Evolutionary conservation across 2,113 vertebrate species (phyloP), one percentile per base, ranked within the genome.

Genomic region (Rhabdomys dilectus): DNA sequence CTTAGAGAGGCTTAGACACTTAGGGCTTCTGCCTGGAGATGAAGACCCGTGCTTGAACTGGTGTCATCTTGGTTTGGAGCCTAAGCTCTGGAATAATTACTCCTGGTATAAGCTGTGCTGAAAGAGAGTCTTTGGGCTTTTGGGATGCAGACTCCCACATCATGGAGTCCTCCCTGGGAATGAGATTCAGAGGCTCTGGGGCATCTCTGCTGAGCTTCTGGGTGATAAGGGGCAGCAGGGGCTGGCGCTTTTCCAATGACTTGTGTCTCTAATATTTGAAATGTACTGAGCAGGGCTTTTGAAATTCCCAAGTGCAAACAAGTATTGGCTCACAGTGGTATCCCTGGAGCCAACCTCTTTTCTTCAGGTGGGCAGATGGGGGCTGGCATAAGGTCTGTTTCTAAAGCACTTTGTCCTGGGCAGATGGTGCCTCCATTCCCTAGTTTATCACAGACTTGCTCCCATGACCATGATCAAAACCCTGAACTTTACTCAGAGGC

Each of bases 331-430:
- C 53, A 34, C 2, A 7, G 13, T 3, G 24, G 39, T 11, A 6
- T 70, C 70, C 36, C 19, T 19, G 22, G 0, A 51, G 6, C 2
- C 53, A n/a, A 5, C 39, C 53, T 53, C n/a, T 58, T 42, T 39
- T 39, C 68, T 73, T 53, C 22, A 48, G 42, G 51, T 51, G 51
- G 51, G 51, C 51, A 51, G 51, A 51, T 11, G 51, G 51, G 51
- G 62, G 39, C 19, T 24, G 82, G 5, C 6, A 24, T 31, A 17
- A 3, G 58, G 1, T 3, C 29, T 0, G 0, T 3, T 80, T n/a
- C 17, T 7, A 51, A 56, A 51, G 22, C 8, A 0, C 56, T 29
- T 0, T 31, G 29, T 62, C 31, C 80, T 22, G 17, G 0, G 80
- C n/a, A 85, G 81, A 64, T 31, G 58, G 39, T 6, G 29, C 82